Base-by-base conservation (phyloP, 92 coral and sea anemone species). In the Siderastrea radians region DNA sequence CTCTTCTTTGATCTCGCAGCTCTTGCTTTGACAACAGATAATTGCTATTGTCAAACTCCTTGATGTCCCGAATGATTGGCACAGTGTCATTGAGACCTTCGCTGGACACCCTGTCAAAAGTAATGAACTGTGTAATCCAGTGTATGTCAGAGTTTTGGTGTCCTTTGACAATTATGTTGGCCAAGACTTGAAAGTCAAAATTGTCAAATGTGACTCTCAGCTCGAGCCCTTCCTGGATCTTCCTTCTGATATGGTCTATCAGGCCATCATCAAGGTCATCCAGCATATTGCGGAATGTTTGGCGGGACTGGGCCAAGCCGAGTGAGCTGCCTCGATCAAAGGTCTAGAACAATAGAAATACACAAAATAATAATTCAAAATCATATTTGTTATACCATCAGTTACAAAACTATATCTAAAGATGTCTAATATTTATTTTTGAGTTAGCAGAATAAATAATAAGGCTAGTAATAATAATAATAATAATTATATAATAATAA, bases 141-240 rank as follows among this genome's bases (percentile, higher is more conserved):
- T 92, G 95, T 79, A 82, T 82, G 45, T 92, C 95, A 19, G 92
- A 83, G 72, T 88, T 92, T 78, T 83, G 70, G 60, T 87, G 48
- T 0, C 86, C 87, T 15, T 76, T 76, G 66, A 86, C 51, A 38
- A 91, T 82, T 13, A 86, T 86, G 65, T 86, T 86, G 10, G 91
- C 68, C 59, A 86, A 51, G 66, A 91, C 60, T 15, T 55, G 75
- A 77, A 86, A 91, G 44, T 91, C 91, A 63, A 91, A 86, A 66
- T 81, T 91, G 72, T 91, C 94, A 80, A 80, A 90, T 1, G 79
- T 81, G 13, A 72, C 3, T 6, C 90, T 48, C 13, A 86, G n/a
- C 26, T 86, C 85, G 3, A 47, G 45, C n/a, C 91, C 88, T 43
- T 86, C 50, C 46, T 75, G 38, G 0, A 75, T 53, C 80, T 52